These are phyloP conservation scores for Bombyx mori DNA, from an alignment of 1,140 invertebrate species.

Conservation along the genomic window ASM3026992v2 NC_085114.1:3679001-3679500, in stretches of 20 bases:
- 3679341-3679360: not conserved
- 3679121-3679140: not conserved
- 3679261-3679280: conserved; percentile 85
- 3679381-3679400: too few species aligned
- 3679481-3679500: too few species aligned
- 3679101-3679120: conserved; percentile 48
- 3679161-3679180: not conserved
- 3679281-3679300: conserved; percentile 86
- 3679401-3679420: too few species aligned
- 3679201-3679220: not conserved
- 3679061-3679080: conserved; percentile 54
- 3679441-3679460: too few species aligned
- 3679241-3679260: conserved; percentile 51
- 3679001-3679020: too few species aligned
- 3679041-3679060: conserved; percentile 61
- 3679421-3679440: not conserved
- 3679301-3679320: conserved; percentile 85
- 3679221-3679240: conserved; percentile 29
- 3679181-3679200: not conserved
- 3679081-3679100: conserved; percentile 64
- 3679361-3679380: too few species aligned
- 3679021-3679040: conserved; percentile 30
- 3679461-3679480: too few species aligned
- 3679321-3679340: conserved; percentile 80
- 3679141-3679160: not conserved